A percentile compares a stretch with the other conserved stretches of the same genome.
phyloP scores from a whole-genome alignment of 2,113 vertebrate species.

The rabbit (Oryctolagus cuniculus) region DNA sequence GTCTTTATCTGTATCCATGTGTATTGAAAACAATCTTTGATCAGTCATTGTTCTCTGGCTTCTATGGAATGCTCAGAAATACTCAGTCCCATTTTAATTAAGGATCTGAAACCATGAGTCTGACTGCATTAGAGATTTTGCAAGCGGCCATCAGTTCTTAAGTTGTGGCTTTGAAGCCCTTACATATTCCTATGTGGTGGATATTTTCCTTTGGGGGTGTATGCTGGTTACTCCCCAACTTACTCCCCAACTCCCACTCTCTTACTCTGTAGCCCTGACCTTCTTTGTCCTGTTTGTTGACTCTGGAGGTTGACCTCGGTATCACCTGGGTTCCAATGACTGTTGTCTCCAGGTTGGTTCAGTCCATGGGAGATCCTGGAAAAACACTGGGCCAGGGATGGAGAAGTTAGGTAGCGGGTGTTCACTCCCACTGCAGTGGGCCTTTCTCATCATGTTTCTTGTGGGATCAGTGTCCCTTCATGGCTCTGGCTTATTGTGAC shows the following conservation, averaged over 20 bases:
- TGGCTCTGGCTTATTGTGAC: not conserved
- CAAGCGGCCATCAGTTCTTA: not conserved
- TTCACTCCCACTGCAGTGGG: not conserved
- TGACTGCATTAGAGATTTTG: conserved; percentile 7
- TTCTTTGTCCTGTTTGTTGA: not conserved
- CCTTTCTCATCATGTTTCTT: not conserved
- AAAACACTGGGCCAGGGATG: not conserved
- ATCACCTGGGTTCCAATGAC: not conserved
- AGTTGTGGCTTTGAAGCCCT: not conserved
- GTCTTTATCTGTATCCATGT: not conserved
- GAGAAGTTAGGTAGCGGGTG: not conserved
- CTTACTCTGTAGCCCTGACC: not conserved
- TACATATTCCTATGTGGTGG: not conserved
- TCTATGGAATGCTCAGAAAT: conserved; percentile 35
- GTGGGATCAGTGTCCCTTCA: not conserved
- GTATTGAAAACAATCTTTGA: not conserved
- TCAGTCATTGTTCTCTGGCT: not conserved
- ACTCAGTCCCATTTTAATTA: not conserved
- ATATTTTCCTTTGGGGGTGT: not conserved
- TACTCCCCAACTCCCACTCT: not conserved
- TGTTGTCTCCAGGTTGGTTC: not conserved
- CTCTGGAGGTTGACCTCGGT: not conserved
- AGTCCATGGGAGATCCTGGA: not conserved
- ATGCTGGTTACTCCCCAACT: not conserved
- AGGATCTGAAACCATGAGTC: not conserved